A percentile compares a stretch with the other conserved stretches of the same genome.
These are phyloP conservation scores for Procambarus clarkii DNA, from an alignment of 1,140 invertebrate genomes.

Conservation along the genomic window DNA sequence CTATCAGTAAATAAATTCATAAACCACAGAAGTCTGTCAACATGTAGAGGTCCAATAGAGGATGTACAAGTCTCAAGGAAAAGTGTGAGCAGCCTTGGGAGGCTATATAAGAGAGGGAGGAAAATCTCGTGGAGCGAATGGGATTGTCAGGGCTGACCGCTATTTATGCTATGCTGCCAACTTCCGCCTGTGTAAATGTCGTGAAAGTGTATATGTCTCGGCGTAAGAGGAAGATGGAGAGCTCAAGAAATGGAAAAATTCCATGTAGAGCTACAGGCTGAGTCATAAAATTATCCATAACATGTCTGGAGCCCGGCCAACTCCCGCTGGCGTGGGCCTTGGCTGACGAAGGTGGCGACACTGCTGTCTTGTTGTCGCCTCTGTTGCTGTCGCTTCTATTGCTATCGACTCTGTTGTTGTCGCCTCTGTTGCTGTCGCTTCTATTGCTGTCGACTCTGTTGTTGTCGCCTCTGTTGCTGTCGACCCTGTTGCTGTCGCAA, in stretches of 20 bases:
- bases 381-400: background rate
- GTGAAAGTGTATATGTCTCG: constrained; percentile 10
- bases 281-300: constrained; percentile 50
- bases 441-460: background rate
- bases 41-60: background rate
- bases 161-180: background rate
- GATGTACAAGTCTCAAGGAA: background rate
- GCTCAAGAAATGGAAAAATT: constrained; percentile 9
- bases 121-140: too few species aligned
- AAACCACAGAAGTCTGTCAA: background rate
- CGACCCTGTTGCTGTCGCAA: too few species aligned
- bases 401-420: background rate
- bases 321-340: background rate
- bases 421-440: background rate
- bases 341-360: background rate
- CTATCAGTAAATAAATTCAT: too few species aligned
- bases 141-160: background rate
- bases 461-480: too few species aligned
- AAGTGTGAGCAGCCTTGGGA: background rate
- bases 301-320: constrained; percentile 28
- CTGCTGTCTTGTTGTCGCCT: background rate
- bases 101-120: too few species aligned
- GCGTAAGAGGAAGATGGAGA: constrained; percentile 30
- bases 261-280: constrained; percentile 20
- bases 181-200: constrained; percentile 20